phyloP scores from a whole-genome alignment of 2,888 invertebrate species.

The Acanthacorydalis orientalis region DNA sequence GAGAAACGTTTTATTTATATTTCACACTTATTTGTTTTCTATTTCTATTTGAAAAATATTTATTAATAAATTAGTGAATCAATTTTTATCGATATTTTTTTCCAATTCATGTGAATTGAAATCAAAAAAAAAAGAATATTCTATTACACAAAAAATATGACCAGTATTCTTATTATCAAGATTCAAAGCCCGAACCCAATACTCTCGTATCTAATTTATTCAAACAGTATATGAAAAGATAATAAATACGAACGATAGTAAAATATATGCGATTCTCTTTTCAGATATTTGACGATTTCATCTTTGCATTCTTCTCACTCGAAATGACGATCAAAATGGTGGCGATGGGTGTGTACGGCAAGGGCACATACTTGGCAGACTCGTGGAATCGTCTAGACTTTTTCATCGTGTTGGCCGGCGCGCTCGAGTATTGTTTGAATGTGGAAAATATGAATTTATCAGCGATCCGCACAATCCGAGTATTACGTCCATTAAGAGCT shows the following conservation, averaged over 20 bases:
- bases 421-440: constrained; percentile 79
- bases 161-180: background rate
- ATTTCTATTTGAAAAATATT: too few species aligned
- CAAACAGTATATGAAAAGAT: background rate
- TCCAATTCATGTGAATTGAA: background rate
- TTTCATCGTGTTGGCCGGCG: constrained; percentile 93
- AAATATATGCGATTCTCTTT: constrained; percentile 14
- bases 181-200: background rate
- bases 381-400: constrained; percentile 98
- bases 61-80: too few species aligned
- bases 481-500: constrained; percentile 87
- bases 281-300: constrained; percentile 93
- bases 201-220: background rate
- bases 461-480: constrained; percentile 94
- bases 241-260: background rate
- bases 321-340: constrained; percentile 99
- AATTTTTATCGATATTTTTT: too few species aligned
- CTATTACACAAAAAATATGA: background rate
- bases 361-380: constrained; percentile 89
- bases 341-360: constrained; percentile 92
- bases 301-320: constrained; percentile 93
- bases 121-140: background rate
- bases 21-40: too few species aligned
- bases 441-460: constrained; percentile 97
- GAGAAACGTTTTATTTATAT: too few species aligned